These are phyloP conservation scores for Zaprionus gabonicus DNA, from an alignment of 1,140 invertebrate genomes.

Conservation along the genomic window DNA sequence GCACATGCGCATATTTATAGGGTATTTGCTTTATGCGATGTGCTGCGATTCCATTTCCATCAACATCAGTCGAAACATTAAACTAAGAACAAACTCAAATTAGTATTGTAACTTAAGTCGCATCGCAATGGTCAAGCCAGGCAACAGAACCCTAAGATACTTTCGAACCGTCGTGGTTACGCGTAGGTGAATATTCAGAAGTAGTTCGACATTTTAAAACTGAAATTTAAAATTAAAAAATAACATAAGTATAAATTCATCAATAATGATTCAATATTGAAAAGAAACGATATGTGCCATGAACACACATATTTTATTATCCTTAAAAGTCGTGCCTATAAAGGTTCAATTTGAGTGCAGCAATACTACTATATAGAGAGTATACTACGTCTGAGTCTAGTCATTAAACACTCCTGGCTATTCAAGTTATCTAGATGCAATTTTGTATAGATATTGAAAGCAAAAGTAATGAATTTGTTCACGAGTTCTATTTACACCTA, in stretches of 20 bases:
- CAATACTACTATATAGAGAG: no score
- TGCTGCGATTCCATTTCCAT: neutral
- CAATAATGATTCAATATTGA: neutral
- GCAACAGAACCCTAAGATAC: slow-evolving; percentile 65
- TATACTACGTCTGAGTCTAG: neutral
- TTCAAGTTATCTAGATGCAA: no score
- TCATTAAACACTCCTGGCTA: no score
- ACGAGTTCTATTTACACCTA: no score
- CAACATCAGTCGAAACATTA: neutral
- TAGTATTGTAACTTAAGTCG: slow-evolving; percentile 2
- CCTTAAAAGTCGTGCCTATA: neutral
- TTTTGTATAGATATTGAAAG: no score
- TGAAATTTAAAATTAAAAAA: neutral
- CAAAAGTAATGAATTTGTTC: neutral
- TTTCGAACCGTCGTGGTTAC: slow-evolving; percentile 60
- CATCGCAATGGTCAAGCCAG: slow-evolving; percentile 59
- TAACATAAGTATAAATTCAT: neutral
- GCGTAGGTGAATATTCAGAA: slow-evolving; percentile 57
- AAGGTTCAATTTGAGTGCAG: neutral
- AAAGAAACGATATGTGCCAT: neutral
- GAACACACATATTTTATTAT: neutral
- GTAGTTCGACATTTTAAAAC: neutral
- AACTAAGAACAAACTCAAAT: neutral
- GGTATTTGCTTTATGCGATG: slow-evolving; percentile 8
- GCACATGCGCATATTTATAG: slow-evolving; percentile 19